Percentiles rank a stretch among this genome's conserved stretches.
Evolutionary conservation across 2,888 invertebrate species (phyloP).

Genomic region (Anodontia alba): DNA sequence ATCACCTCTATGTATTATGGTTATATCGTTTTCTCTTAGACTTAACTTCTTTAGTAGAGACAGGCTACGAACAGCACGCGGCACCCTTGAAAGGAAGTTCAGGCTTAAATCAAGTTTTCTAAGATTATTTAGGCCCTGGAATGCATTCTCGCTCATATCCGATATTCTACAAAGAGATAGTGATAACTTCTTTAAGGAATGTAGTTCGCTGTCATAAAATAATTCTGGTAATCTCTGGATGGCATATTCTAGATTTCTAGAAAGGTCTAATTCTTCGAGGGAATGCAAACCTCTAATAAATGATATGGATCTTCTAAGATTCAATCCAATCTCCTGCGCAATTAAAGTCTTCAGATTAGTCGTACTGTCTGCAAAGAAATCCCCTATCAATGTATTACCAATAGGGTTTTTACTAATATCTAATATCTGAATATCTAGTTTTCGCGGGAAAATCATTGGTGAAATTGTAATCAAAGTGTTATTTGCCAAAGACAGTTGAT

Average conservation of each 20-base stretch:
- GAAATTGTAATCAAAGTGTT: conserved; percentile 46
- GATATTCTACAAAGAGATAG: conserved; percentile 50
- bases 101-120: conserved; percentile 51
- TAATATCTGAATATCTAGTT: conserved; percentile 25
- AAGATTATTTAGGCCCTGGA: conserved; percentile 49
- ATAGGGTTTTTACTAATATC: conserved; percentile 57
- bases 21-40: conserved; percentile 55
- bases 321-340: conserved; percentile 40
- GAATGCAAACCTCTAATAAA: conserved; percentile 40
- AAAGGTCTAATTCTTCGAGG: conserved; percentile 52
- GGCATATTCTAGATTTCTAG: conserved; percentile 50
- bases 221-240: conserved; percentile 48
- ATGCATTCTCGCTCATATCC: conserved; percentile 44
- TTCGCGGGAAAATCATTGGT: conserved; percentile 28
- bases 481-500: conserved; percentile 44
- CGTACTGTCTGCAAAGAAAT: conserved; percentile 36
- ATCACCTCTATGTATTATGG: conserved; percentile 44
- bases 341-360: conserved; percentile 30
- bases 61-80: conserved; percentile 48
- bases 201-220: conserved; percentile 47
- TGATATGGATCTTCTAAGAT: conserved; percentile 39
- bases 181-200: conserved; percentile 45
- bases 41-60: conserved; percentile 45
- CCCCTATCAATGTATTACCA: conserved; percentile 34
- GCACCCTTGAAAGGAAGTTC: conserved; percentile 55